Evolutionary conservation across 1,140 invertebrate genomes (phyloP).

Genomic region (Nylanderia fulva): DNA sequence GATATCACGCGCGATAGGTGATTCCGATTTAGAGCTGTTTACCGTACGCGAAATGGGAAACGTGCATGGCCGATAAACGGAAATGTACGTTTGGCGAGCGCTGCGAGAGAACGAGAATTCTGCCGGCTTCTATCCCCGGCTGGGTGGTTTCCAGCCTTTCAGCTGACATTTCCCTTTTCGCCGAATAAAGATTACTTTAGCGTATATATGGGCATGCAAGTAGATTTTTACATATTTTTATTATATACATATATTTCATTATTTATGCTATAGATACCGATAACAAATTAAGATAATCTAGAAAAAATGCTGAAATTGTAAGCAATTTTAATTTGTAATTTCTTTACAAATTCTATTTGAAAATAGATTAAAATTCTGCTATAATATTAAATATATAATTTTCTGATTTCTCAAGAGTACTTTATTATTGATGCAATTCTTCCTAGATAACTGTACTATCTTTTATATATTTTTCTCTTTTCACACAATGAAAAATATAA

Average conservation of each 20-base stretch:
- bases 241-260: background rate
- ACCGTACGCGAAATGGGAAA: constrained; percentile 58
- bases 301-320: background rate
- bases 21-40: constrained; percentile 61
- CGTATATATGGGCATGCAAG: background rate
- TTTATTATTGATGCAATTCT: background rate
- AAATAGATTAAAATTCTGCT: background rate
- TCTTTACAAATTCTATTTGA: background rate
- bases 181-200: constrained; percentile 16
- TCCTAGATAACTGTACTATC: constrained; percentile 9
- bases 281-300: background rate
- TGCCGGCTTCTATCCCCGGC: background rate
- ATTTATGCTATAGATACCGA: background rate
- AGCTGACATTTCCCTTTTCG: background rate
- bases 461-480: constrained; percentile 21
- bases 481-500: constrained; percentile 31
- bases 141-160: background rate
- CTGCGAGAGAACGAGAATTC: background rate
- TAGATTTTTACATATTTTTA: background rate
- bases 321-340: background rate
- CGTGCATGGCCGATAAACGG: constrained; percentile 51
- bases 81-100: constrained; percentile 25
- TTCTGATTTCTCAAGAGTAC: background rate
- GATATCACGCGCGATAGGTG: constrained; percentile 35
- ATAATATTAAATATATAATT: constrained; percentile 2